Base-by-base conservation (phyloP, 2,797 vertebrate genomes). In the Chanos chanos region DNA sequence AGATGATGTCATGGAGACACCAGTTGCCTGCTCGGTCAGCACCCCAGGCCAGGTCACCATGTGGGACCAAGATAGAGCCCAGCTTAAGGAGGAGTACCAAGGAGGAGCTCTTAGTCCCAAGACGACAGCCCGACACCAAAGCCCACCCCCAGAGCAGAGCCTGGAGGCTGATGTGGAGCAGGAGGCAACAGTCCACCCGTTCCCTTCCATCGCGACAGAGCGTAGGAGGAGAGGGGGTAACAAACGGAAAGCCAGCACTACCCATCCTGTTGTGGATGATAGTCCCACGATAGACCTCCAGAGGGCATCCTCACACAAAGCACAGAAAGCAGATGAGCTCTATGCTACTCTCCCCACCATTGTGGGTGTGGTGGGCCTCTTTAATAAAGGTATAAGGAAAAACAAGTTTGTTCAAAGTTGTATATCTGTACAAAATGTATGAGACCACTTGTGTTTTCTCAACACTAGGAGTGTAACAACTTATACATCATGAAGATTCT, bases 251-350 rank as follows among this genome's bases (percentile, higher is more conserved):
- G 59, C 80, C 12, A 82, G 81, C 77, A 76, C 73, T 58, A 71
- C 30, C 40, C 85, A 75, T 25, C 73, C 76, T 15, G 44, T 78
- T n/a, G 78, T 77, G 8, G 77, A 81, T 0, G 85, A 88, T 1
- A 63, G 25, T 48, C 66, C 70, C 9, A 77, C 86, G 25, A 45
- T 84, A 50, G 84, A 89, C 75, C 76, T 89, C 0, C 72, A 90
- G 71, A 86, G 87, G 62, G 85, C 85, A 0, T 76, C 87, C 30
- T 76, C 86, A 1, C 87, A 80, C 73, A 92, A 91, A 68, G 79
- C 86, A 5, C 88, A 92, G 5, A 89, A 92, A 60, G 89, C 84
- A 16, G 92, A 94, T 0, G 91, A 94, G 58, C 84, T 89, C 34
- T 94, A 89, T 0, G 72, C 86, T 21, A 90, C 76, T 22, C 82